Conservation (phyloP, 2,888 invertebrate species). For the Ophraella communa region DNA sequence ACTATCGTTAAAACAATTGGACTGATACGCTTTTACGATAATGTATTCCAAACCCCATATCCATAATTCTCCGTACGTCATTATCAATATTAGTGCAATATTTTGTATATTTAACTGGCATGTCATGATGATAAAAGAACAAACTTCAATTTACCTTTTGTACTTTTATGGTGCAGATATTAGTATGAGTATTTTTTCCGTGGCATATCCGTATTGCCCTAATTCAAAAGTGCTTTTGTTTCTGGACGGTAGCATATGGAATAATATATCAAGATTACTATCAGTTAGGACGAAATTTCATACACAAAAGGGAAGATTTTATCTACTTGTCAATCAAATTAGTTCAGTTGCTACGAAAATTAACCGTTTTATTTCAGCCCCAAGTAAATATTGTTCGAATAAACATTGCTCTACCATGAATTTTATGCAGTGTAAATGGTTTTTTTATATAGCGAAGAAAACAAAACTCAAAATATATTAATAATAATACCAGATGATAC, state of each 20-base stretch:
- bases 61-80: constrained; percentile 12
- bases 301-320: constrained; percentile 34
- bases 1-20: background rate
- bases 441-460: background rate
- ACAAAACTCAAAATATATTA: too few relatives aligned
- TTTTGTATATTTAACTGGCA: constrained; percentile 24
- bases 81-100: constrained; percentile 24
- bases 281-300: constrained; percentile 31
- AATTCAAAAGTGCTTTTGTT: constrained; percentile 33
- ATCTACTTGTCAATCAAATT: constrained; percentile 44
- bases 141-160: constrained; percentile 33
- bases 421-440: background rate
- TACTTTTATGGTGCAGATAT: constrained; percentile 32
- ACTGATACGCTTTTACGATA: constrained; percentile 11
- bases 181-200: constrained; percentile 33
- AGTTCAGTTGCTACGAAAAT: constrained; percentile 40
- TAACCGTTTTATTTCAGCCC: constrained; percentile 33
- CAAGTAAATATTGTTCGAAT: constrained; percentile 8
- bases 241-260: constrained; percentile 38
- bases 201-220: constrained; percentile 36
- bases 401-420: background rate
- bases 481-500: too few relatives aligned
- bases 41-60: constrained; percentile 5
- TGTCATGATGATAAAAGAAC: constrained; percentile 26
- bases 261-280: constrained; percentile 39